Evolutionary conservation across 2,797 vertebrate genomes (phyloP).

Genomic region (Scleropages formosus): DNA sequence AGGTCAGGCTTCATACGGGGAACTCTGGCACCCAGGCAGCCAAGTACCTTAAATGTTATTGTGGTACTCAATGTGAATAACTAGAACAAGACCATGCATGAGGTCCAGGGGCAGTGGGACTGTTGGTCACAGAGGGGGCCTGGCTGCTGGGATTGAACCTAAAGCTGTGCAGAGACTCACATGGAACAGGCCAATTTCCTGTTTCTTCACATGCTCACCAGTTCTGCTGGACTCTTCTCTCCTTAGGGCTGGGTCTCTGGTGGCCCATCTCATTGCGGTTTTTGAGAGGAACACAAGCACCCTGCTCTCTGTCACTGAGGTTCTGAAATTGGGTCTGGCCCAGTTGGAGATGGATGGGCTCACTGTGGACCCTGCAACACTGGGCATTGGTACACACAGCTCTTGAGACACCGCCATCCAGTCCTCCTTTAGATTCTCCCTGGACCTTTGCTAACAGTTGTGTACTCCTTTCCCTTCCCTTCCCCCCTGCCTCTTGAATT

Average conservation of each 20-base stretch:
- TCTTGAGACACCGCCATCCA: neutral
- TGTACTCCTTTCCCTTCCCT: neutral
- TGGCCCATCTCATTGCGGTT: neutral
- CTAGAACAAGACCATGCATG: neutral
- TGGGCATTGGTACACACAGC: neutral
- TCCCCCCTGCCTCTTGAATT: too few species aligned
- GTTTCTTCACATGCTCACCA: too few species aligned
- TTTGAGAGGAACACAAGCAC: constrained; percentile 21
- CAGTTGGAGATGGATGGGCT: constrained; percentile 19
- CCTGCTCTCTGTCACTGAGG: neutral
- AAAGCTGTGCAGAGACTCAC: neutral
- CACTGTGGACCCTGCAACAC: constrained; percentile 18
- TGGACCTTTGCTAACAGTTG: neutral
- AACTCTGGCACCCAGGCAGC: neutral
- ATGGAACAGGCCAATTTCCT: too few species aligned
- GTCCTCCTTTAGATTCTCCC: too few species aligned
- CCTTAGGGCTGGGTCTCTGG: constrained; percentile 12
- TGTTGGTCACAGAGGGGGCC: too few species aligned
- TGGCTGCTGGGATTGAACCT: too few species aligned
- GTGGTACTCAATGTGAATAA: neutral
- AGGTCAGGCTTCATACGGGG: neutral
- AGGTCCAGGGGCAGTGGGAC: too few species aligned
- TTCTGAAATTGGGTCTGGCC: constrained; percentile 16
- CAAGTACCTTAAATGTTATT: neutral
- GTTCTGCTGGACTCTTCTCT: neutral